Base-by-base conservation (phyloP, 2,888 invertebrate genomes). In the Trissolcus japonicus region DNA sequence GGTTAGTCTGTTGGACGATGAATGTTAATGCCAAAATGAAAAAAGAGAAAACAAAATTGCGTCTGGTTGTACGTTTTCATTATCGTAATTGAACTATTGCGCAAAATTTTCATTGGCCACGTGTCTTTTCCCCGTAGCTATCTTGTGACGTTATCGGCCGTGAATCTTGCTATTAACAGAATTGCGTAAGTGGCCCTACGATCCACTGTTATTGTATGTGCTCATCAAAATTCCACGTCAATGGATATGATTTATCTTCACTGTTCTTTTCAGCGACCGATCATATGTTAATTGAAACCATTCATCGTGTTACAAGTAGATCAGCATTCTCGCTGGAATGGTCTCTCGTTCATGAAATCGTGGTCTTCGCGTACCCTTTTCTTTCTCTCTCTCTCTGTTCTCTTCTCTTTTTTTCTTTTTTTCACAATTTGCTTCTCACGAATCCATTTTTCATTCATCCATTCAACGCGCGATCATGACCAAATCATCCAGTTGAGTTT, bases 131-230 rank as follows among this genome's bases (percentile, higher is more conserved):
- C 85, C 91, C 92, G 87, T 94, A 96, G 95, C 94, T 95, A 95
- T 93, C 95, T 95, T 93, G 95, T 94, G 94, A 95, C 95, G 91
- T 94, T 95, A 91, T 95, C 95, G 90, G 94, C 95, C 91, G 95
- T 95, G 93, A 95, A 95, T 93, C 94, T 95, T 91, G 94, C 95
- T 92, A 93, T 95, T 92, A 95, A 95, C 94, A 93, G 95, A 92
- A 95, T 95, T 91, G 95, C 95, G 95, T 95, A 95, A 95, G 95
- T 95, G 91, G 89, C 87, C 84, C 82, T 84, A 85, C 79, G 86
- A 88, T 86, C 89, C 89, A 88, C 88, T 86, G 85, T 86, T 89
- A 86, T 87, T 35, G 83, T 84, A 82, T 84, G 80, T 86, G 82
- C 11, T 84, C 80, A 80, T 79, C 79, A 29, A 79, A 81, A 68